Conservation (phyloP, 2,797 vertebrate genomes). For the Coregonus sp. region DNA sequence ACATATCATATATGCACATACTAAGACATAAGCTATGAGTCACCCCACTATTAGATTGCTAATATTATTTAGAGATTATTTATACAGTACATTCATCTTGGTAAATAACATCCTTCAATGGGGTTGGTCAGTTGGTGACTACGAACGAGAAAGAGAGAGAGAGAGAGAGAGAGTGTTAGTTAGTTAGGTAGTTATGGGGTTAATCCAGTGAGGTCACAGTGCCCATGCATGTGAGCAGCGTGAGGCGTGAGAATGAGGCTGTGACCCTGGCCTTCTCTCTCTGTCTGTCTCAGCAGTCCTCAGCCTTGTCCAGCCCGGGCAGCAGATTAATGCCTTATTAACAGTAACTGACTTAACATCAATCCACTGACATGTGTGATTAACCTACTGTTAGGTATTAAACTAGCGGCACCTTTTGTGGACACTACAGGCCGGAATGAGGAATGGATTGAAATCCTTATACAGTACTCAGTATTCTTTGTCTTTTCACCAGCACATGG, state of each 20-base stretch:
- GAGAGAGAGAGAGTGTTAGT: constrained; percentile 4
- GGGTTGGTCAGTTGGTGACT: background rate
- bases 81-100: background rate
- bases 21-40: background rate
- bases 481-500: background rate
- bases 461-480: background rate
- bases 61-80: background rate
- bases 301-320: constrained; percentile 22
- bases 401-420: background rate
- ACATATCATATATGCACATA: constrained; percentile 1
- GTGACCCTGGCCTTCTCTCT: constrained; percentile 4
- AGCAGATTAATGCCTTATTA: constrained; percentile 74
- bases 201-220: constrained; percentile 45
- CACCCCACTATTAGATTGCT: background rate
- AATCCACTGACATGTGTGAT: constrained; percentile 64
- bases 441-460: background rate
- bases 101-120: background rate
- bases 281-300: constrained; percentile 15
- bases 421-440: background rate
- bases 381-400: constrained; percentile 19
- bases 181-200: background rate
- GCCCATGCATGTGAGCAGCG: background rate
- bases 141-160: background rate
- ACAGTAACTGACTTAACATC: constrained; percentile 70
- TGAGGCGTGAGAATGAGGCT: constrained; percentile 14